A percentile compares a stretch with the other conserved stretches of the same genome.
Evolutionary conservation across 2,113 vertebrate species (phyloP).

Genomic region (Psettodes erumei): DNA sequence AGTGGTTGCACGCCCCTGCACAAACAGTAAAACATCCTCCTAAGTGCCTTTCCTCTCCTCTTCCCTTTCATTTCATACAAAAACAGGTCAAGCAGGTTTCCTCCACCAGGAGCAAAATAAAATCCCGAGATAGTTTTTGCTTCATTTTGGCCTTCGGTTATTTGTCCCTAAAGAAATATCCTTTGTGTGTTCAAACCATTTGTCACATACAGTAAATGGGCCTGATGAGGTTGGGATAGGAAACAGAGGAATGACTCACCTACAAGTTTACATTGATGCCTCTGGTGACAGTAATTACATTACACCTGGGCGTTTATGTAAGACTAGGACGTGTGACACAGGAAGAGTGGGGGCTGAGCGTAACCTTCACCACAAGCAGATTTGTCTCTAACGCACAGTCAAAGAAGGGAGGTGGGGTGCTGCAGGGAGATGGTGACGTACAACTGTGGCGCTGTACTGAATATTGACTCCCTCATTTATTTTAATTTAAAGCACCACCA

Average conservation of each 20-base stretch:
- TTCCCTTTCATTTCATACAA: conserved; percentile 41
- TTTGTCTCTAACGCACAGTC: conserved; percentile 34
- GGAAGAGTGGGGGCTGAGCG: conserved; percentile 20
- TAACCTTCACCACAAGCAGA: conserved; percentile 61
- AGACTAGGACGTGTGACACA: conserved; percentile 26
- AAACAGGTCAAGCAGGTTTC: conserved; percentile 45
- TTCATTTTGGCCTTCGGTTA: conserved; percentile 25
- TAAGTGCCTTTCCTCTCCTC: conserved; percentile 31
- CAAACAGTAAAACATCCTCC: conserved; percentile 33
- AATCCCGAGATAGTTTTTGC: conserved; percentile 28
- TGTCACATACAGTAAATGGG: conserved; percentile 32
- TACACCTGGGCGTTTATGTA: conserved; percentile 48
- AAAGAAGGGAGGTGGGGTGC: conserved; percentile 35
- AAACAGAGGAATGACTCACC: conserved; percentile 24
- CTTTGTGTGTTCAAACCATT: conserved; percentile 26
- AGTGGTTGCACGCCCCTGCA: conserved; percentile 41
- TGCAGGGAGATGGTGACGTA: conserved; percentile 49
- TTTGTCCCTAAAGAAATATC: conserved; percentile 32
- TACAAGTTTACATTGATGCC: conserved; percentile 32
- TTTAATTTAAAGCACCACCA: conserved; percentile 64
- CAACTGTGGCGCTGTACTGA: conserved; percentile 47
- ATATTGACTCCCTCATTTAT: conserved; percentile 66
- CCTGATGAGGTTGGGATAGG: neutral
- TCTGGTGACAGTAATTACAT: conserved; percentile 29
- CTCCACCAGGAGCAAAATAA: conserved; percentile 27